Conservation (phyloP, 2,113 vertebrate species). For the Ictalurus punctatus region DNA sequence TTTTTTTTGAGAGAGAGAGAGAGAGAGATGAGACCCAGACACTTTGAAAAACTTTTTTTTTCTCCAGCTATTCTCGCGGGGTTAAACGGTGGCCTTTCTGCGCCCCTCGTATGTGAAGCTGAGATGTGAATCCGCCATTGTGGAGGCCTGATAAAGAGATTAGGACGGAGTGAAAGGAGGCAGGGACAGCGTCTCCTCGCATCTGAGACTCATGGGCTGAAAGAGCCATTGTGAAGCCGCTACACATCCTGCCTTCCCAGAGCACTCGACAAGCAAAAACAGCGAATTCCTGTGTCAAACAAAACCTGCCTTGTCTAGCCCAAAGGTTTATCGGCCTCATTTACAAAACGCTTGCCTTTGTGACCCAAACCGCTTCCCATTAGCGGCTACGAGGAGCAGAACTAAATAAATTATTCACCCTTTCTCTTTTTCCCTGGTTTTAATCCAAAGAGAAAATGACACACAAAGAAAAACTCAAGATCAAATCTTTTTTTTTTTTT, state of each 20-base stretch:
- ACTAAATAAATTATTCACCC: conserved; percentile 87
- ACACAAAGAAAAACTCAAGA: conserved; percentile 41
- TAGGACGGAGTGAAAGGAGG: conserved; percentile 82
- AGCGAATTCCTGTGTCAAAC: conserved; percentile 86
- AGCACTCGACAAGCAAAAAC: conserved; percentile 85
- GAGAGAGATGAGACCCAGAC: conserved; percentile 21
- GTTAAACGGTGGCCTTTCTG: conserved; percentile 64
- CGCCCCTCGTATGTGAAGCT: background rate
- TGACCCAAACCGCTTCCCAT: conserved; percentile 81
- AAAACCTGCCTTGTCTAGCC: conserved; percentile 89
- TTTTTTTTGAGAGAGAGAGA: background rate
- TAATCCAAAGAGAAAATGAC: conserved; percentile 31
- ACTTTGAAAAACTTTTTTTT: conserved; percentile 31
- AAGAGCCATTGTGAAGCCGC: conserved; percentile 88
- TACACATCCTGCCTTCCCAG: conserved; percentile 89
- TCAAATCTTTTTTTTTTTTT: conserved; percentile 56
- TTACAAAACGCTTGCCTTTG: conserved; percentile 95
- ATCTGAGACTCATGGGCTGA: conserved; percentile 79
- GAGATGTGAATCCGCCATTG: conserved; percentile 83
- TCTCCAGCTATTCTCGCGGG: conserved; percentile 50
- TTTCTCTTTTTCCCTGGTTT: conserved; percentile 63
- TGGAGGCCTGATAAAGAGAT: conserved; percentile 87
- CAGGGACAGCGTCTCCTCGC: conserved; percentile 81
- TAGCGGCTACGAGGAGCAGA: conserved; percentile 78
- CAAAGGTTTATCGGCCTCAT: conserved; percentile 88